phyloP scores from a whole-genome alignment of 2,888 invertebrate genomes.

The Thymelicus lineola region DNA sequence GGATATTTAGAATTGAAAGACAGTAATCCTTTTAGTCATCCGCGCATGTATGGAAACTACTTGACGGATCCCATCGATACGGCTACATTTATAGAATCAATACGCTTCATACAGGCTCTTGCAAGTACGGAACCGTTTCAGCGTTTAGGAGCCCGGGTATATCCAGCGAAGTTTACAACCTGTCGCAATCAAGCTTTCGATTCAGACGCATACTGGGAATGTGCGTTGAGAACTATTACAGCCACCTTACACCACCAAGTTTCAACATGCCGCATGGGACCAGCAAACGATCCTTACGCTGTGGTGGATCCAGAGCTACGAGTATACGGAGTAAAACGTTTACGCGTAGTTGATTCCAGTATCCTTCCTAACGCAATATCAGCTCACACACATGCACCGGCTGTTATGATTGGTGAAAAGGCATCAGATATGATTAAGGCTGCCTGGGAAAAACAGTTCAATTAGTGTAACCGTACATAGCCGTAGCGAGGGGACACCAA shows the following conservation, averaged over 20 bases:
- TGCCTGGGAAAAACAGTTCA: slow-evolving; percentile 60
- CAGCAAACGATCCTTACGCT: slow-evolving; percentile 83
- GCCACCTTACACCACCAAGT: slow-evolving; percentile 88
- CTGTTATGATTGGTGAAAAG: slow-evolving; percentile 90
- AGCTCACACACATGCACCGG: slow-evolving; percentile 88
- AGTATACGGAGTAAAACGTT: slow-evolving; percentile 85
- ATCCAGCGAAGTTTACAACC: slow-evolving; percentile 79
- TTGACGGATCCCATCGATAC: slow-evolving; percentile 87
- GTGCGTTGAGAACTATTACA: slow-evolving; percentile 86
- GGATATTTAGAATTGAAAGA: slow-evolving; percentile 89
- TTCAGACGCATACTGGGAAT: slow-evolving; percentile 89
- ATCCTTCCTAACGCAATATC: slow-evolving; percentile 87
- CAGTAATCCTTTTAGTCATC: slow-evolving; percentile 90
- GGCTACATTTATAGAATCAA: slow-evolving; percentile 84
- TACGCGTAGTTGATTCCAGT: slow-evolving; percentile 89
- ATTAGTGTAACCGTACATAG: background rate
- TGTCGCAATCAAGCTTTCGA: slow-evolving; percentile 80
- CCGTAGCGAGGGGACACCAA: no score
- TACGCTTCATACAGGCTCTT: slow-evolving; percentile 86
- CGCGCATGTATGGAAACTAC: slow-evolving; percentile 92
- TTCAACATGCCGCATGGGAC: slow-evolving; percentile 90
- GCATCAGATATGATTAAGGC: slow-evolving; percentile 87
- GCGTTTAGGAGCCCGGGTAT: slow-evolving; percentile 80
- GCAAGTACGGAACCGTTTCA: slow-evolving; percentile 85
- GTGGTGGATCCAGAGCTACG: slow-evolving; percentile 87